Percentiles rank a stretch among this genome's conserved stretches.
Evolutionary conservation across 2,888 invertebrate species (phyloP).

Genomic region (Theodoxus fluviatilis): DNA sequence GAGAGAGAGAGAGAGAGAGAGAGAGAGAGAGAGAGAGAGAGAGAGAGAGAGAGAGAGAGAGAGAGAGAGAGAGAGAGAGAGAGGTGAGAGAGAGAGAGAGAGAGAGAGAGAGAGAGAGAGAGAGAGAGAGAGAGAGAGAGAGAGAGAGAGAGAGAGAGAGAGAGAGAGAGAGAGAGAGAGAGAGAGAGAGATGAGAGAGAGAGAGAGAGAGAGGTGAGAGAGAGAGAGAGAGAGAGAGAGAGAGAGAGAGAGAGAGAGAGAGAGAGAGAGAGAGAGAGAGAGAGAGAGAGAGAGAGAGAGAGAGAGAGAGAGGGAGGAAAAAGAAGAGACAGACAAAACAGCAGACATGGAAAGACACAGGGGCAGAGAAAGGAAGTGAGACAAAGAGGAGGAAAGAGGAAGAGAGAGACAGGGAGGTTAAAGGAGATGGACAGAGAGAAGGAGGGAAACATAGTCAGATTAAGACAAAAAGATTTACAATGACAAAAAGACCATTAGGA

Average conservation of each 20-base stretch:
- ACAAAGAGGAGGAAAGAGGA: too few species aligned
- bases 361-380: neutral
- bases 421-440: too few species aligned
- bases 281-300: neutral
- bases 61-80: conserved; percentile 18
- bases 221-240: neutral
- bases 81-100: too few species aligned
- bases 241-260: neutral
- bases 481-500: too few species aligned
- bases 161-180: too few species aligned
- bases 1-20: conserved; percentile 18
- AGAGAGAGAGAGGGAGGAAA: neutral
- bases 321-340: neutral
- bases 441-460: too few species aligned
- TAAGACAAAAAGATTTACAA: too few species aligned
- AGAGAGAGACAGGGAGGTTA: too few species aligned
- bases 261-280: neutral
- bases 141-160: too few species aligned
- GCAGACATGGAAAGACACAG: neutral
- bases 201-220: neutral
- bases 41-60: conserved; percentile 18
- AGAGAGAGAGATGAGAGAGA: too few species aligned
- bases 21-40: conserved; percentile 16
- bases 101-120: too few species aligned
- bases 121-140: too few species aligned